phyloP scores from a whole-genome alignment of 2,113 vertebrate species.

The Numenius arquata region DNA sequence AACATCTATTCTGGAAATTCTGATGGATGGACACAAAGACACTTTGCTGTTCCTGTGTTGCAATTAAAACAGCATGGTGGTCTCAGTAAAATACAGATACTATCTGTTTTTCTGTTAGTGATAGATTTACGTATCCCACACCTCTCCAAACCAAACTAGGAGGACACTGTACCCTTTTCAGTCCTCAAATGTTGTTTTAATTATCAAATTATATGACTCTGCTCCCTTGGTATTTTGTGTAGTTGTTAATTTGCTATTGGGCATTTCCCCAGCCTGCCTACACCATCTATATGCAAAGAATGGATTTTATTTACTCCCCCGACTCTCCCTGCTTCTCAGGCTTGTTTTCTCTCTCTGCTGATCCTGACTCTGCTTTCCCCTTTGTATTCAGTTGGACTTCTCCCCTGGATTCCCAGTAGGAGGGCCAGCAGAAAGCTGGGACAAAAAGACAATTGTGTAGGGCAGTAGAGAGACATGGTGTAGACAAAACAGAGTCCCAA shows the following conservation, averaged over 20 bases:
- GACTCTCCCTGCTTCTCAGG: background rate
- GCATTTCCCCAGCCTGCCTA: background rate
- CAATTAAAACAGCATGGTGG: background rate
- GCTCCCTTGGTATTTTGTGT: background rate
- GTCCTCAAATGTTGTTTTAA: background rate
- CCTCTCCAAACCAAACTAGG: background rate
- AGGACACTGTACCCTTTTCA: background rate
- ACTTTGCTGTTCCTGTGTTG: background rate
- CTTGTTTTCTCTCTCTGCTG: background rate
- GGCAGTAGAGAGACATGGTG: background rate
- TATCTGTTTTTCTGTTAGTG: background rate
- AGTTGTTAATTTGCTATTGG: background rate
- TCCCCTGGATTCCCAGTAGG: background rate
- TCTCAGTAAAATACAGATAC: background rate
- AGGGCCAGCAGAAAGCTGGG: background rate
- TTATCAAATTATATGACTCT: background rate
- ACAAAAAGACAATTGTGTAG: background rate
- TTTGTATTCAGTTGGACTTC: background rate
- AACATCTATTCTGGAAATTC: background rate
- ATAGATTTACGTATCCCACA: background rate
- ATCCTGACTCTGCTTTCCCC: background rate
- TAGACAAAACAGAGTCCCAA: background rate
- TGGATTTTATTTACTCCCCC: background rate
- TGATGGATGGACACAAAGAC: background rate
- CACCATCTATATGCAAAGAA: background rate